Base-by-base conservation (phyloP, 2,888 invertebrate genomes). In the Serripes groenlandicus region DNA sequence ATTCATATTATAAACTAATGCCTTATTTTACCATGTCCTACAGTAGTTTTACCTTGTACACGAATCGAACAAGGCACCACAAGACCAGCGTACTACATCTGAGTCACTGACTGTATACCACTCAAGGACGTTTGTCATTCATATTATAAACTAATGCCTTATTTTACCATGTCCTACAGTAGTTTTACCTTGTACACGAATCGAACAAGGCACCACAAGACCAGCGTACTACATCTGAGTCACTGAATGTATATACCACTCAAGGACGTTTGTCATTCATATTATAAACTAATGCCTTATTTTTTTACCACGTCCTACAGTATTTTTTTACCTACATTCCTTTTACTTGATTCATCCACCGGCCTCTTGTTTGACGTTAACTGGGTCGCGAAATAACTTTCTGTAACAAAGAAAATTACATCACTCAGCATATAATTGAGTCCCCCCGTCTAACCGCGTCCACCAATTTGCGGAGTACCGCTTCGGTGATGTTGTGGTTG, bases 361-460 rank as follows among this genome's bases (percentile, higher is more conserved):
- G 21, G 26, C 28, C 35, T 42, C 42, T 21, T 64, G 37, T 64
- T 64, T 64, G 21, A 60, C 60, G 28, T 18, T 34, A 66, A 66
- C 66, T 66, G 35, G 66, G 66, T 66, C 66, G 66, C 66, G 66
- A 66, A 23, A 66, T 66, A 66, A 37, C 42, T 66, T 42, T 18
- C 37, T 42, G 30, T 66, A 66, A 66, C 66, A 66, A 66, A 66
- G 66, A 66, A 26, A 66, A 66, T 66, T 66, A 66, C 66, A 66
- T 66, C 66, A 66, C 66, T 37, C 42, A 42, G 42, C 32, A 32
- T 26, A 56, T 56, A 56, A n/a, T n/a, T n/a, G n/a, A n/a, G n/a
- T n/a, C n/a, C n/a, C n/a, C n/a, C n/a, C n/a, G n/a, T n/a, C n/a
- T n/a, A n/a, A n/a, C n/a, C n/a, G n/a, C n/a, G n/a, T n/a, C n/a